Base-by-base conservation (phyloP, 2,888 invertebrate species). In the Melinaea menophilus region DNA sequence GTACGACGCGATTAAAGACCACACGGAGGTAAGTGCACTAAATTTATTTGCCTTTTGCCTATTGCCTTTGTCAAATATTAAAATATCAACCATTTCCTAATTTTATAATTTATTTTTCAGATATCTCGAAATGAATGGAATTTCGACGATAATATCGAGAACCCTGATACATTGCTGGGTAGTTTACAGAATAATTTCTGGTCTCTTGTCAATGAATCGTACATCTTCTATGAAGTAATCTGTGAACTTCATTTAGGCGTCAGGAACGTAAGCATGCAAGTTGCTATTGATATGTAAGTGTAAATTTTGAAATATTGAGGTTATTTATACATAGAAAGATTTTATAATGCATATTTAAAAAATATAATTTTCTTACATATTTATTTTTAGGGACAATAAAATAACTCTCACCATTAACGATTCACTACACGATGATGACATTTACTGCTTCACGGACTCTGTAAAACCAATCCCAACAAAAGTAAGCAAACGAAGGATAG, bases 391-490 rank as follows among this genome's bases (percentile, higher is more conserved):
- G 9, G 83, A 85, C 55, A 79, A 79, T 59, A 76, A 79, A 65
- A 71, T 89, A 11, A 69, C 80, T 13, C 69, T 90, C 35, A 69
- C 66, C 12, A 74, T 80, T 2, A 78, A 80, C 60, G 79, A 77
- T 54, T 67, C 75, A 0, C 67, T 86, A 0, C 69, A 77, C 1
- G 73, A 73, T 59, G 73, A 74, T 1, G 71, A 85, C 11, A 79
- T 91, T 7, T 67, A 72, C 37, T 91, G 91, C 68, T 88, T 84
- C 70, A 86, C 90, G 5, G 90, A 91, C 61, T 84, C 90, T 0
- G 69, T 74, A 3, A 73, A 68, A 9, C 84, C 79, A 65, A 78
- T 76, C 37, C 87, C 88, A 0, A 75, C 72, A 0, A 68, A 67
- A 59, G 80, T 88, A 2, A 77, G 77, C 63, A 72, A 79, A 33